These are phyloP conservation scores for Poecilobothrus nobilitatus DNA, from an alignment of 2,888 invertebrate species.

Conservation along the genomic window DNA sequence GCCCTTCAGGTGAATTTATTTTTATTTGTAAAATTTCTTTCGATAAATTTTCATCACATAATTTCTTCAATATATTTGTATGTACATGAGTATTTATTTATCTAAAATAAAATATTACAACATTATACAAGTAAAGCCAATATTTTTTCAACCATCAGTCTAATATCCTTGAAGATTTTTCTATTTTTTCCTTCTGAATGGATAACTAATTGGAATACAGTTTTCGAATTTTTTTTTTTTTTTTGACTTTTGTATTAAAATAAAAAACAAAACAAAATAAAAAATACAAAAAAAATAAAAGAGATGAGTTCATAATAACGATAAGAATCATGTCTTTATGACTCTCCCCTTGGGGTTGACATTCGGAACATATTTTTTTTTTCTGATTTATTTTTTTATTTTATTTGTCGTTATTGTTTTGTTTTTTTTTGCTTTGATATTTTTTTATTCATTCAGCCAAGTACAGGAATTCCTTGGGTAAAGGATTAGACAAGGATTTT, in stretches of 20 bases:
- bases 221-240: background rate
- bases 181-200: background rate
- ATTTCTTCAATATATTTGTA: no score
- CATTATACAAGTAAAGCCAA: background rate
- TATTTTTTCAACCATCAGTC: background rate
- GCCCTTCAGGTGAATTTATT: no score
- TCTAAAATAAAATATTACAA: background rate
- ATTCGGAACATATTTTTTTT: background rate
- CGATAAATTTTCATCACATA: no score
- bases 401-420: background rate
- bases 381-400: background rate
- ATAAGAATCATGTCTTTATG: background rate
- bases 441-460: no score
- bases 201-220: background rate
- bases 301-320: background rate
- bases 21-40: no score
- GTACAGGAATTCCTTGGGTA: no score
- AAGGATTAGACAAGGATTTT: no score
- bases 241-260: background rate
- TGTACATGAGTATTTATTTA: no score
- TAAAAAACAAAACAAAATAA: no score
- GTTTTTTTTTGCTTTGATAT: no score
- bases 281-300: background rate
- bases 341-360: background rate
- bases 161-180: background rate